Evolutionary conservation across 2,888 invertebrate genomes (phyloP).

Genomic region (Brachylomia viminalis): DNA sequence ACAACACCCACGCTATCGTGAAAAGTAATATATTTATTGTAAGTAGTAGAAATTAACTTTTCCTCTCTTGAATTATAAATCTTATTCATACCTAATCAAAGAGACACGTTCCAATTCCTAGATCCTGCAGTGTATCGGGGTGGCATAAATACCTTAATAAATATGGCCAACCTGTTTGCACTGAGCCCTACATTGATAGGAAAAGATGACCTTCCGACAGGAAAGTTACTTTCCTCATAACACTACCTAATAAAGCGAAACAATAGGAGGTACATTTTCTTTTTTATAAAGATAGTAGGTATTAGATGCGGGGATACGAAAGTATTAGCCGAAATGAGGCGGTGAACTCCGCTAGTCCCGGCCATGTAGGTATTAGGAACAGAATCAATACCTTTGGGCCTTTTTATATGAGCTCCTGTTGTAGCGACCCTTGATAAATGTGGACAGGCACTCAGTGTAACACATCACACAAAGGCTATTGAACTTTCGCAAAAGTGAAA

Average conservation of each 20-base stretch:
- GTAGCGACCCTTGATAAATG: constrained; percentile 44
- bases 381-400: constrained; percentile 45
- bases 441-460: constrained; percentile 25
- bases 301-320: constrained; percentile 49
- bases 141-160: constrained; percentile 49
- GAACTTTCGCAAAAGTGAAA: constrained; percentile 62
- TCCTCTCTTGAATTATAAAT: neutral
- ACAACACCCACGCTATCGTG: neutral
- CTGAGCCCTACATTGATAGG: constrained; percentile 74
- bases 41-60: neutral
- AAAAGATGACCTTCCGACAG: constrained; percentile 74
- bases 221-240: constrained; percentile 78
- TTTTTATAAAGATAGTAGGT: constrained; percentile 58
- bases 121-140: constrained; percentile 9
- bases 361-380: constrained; percentile 40
- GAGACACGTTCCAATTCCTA: neutral
- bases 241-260: constrained; percentile 78
- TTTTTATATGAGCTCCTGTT: constrained; percentile 26
- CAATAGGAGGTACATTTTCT: constrained; percentile 73
- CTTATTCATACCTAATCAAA: neutral
- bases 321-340: constrained; percentile 56
- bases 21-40: neutral
- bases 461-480: constrained; percentile 30
- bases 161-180: constrained; percentile 64
- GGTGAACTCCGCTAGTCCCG: constrained; percentile 23